A percentile compares a stretch with the other conserved stretches of the same genome.
Evolutionary conservation across 2,797 vertebrate species (phyloP).

Genomic region (Phataginus tricuspis): DNA sequence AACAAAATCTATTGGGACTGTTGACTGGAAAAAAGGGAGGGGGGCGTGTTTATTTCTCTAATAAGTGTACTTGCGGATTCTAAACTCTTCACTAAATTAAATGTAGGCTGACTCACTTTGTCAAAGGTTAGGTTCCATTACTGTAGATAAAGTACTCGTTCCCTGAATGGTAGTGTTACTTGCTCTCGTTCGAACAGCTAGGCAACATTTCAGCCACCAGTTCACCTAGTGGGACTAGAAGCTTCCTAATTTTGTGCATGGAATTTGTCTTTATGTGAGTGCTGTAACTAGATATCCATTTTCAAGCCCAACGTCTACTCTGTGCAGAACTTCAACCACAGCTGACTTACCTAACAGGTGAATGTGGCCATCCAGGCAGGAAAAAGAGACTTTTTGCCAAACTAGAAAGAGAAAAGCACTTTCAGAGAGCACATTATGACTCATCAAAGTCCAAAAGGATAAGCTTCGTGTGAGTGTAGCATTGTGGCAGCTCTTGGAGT

Average conservation of each 20-base stretch:
- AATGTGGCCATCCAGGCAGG: background rate
- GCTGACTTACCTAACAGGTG: background rate
- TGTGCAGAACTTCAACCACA: background rate
- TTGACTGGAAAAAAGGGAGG: background rate
- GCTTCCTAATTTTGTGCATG: constrained; percentile 6
- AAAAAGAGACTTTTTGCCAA: constrained; percentile 38
- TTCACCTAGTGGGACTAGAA: background rate
- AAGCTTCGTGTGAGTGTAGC: background rate
- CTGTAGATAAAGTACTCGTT: background rate
- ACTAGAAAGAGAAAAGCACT: constrained; percentile 62
- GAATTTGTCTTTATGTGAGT: background rate
- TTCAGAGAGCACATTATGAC: constrained; percentile 68
- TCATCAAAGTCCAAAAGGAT: constrained; percentile 67
- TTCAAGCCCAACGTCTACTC: background rate
- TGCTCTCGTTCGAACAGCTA: background rate
- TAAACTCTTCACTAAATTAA: background rate
- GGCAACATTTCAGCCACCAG: background rate
- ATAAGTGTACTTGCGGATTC: constrained; percentile 50
- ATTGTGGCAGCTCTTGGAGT: background rate
- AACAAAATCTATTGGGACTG: constrained; percentile 22
- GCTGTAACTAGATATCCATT: background rate
- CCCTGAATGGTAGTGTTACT: background rate
- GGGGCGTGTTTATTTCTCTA: constrained; percentile 30
- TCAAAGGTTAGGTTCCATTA: constrained; percentile 34
- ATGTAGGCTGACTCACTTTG: background rate